phyloP scores from a whole-genome alignment of 1,140 invertebrate genomes.

The Schlechtendalia chinensis region DNA sequence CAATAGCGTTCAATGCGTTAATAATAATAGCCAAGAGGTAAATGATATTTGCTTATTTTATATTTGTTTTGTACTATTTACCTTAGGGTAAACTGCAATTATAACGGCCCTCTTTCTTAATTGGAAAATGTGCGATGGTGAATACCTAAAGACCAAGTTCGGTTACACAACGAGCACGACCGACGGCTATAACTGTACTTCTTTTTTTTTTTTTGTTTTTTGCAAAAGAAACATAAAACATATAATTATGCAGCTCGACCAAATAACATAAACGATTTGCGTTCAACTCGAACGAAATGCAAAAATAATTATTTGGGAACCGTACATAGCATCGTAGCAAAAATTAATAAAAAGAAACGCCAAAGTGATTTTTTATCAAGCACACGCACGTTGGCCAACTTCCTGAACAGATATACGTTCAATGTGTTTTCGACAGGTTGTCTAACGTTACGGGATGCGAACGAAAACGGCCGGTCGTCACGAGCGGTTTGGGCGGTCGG shows the following conservation, averaged over 20 bases:
- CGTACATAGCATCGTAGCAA: background rate
- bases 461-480: background rate
- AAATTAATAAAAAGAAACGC: constrained; percentile 36
- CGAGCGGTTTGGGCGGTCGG: background rate
- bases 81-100: constrained; percentile 48
- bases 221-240: constrained; percentile 32
- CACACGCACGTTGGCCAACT: constrained; percentile 35
- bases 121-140: constrained; percentile 44
- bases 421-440: constrained; percentile 37
- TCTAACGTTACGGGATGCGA: background rate
- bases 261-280: constrained; percentile 25
- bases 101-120: constrained; percentile 45
- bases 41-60: constrained; percentile 48
- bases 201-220: too few species aligned
- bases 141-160: constrained; percentile 46
- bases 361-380: constrained; percentile 47
- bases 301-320: constrained; percentile 40
- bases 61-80: constrained; percentile 49
- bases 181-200: constrained; percentile 41
- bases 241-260: constrained; percentile 22
- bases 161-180: constrained; percentile 45
- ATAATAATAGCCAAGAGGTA: constrained; percentile 46
- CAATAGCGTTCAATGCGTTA: constrained; percentile 35
- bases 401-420: background rate
- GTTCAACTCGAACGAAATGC: constrained; percentile 35